Percentiles rank a stretch among this genome's conserved stretches.
These are phyloP conservation scores for Mellilla xanthometata DNA, from an alignment of 2,888 invertebrate species.

Conservation along the genomic window DNA sequence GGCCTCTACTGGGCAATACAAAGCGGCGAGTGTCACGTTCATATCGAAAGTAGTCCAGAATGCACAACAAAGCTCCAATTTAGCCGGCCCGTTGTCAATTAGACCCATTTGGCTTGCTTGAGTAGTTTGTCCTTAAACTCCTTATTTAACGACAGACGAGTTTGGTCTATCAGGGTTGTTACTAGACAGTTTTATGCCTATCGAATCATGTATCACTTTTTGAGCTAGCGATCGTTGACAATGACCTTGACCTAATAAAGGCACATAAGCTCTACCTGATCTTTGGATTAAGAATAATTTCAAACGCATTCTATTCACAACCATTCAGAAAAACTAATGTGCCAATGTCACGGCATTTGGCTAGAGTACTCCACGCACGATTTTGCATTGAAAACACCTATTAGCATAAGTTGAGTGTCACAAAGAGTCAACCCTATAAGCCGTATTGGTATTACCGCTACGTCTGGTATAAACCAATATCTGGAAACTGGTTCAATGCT, in stretches of 20 bases:
- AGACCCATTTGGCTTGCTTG: slow-evolving; percentile 36
- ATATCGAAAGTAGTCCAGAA: slow-evolving; percentile 20
- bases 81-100: slow-evolving; percentile 43
- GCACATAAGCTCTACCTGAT: no score
- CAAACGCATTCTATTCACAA: no score
- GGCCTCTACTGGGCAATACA: background rate
- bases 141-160: slow-evolving; percentile 23
- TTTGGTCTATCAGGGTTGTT: slow-evolving; percentile 16
- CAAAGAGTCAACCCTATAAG: slow-evolving; percentile 27
- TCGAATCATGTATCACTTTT: no score
- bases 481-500: slow-evolving; percentile 62
- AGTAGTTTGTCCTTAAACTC: slow-evolving; percentile 45
- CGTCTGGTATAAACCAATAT: slow-evolving; percentile 41
- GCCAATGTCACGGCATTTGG: background rate
- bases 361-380: background rate
- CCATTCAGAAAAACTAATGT: no score
- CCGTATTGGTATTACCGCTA: slow-evolving; percentile 47
- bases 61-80: slow-evolving; percentile 39
- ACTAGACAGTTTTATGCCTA: no score
- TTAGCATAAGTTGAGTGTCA: background rate
- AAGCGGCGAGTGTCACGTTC: slow-evolving; percentile 8
- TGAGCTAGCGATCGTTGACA: no score
- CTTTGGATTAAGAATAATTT: no score
- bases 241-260: no score
- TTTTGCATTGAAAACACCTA: background rate